Conservation (phyloP, 2,797 vertebrate genomes). For the Gobio occitaniae region DNA sequence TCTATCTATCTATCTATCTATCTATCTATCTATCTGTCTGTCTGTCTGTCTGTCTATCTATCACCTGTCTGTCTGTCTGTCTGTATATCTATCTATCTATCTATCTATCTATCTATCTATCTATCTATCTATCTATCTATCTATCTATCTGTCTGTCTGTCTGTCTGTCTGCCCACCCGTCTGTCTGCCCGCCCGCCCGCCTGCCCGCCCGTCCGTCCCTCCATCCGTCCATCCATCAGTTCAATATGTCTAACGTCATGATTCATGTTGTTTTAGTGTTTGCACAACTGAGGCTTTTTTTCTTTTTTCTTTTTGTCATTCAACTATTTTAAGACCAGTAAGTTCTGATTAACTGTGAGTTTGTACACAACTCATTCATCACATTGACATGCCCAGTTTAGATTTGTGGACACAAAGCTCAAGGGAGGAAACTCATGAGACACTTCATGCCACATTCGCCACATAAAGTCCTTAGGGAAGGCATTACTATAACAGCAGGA, state of each 20-base stretch:
- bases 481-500: conserved; percentile 63
- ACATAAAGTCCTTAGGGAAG: conserved; percentile 24
- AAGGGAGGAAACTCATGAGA: conserved; percentile 21
- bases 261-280: neutral
- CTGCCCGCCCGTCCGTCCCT: neutral
- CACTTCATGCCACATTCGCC: conserved; percentile 25
- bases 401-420: conserved; percentile 37
- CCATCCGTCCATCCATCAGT: neutral
- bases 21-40: neutral
- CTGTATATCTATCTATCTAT: neutral
- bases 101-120: neutral
- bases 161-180: neutral
- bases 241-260: neutral
- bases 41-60: neutral
- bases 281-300: neutral
- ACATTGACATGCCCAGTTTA: conserved; percentile 4
- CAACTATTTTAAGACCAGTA: neutral
- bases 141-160: neutral
- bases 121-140: neutral
- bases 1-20: neutral
- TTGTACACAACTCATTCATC: conserved; percentile 37
- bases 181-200: neutral
- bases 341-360: conserved; percentile 19
- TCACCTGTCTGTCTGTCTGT: neutral
- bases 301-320: neutral